Evolutionary conservation across 2,797 vertebrate genomes (phyloP).

Genomic region (Pagetopsis macropterus): DNA sequence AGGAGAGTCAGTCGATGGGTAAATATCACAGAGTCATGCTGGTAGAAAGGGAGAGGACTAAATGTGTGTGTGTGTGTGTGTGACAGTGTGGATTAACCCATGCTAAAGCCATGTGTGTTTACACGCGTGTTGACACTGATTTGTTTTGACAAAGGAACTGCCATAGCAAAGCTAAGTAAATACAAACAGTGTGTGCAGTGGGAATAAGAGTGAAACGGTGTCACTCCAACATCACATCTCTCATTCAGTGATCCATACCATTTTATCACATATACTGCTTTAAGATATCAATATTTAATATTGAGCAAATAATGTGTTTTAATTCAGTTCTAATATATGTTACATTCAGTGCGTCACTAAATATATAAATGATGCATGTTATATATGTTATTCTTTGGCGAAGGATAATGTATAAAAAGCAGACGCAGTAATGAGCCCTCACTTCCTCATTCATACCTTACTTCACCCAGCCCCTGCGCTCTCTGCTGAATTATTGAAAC

Average conservation of each 20-base stretch:
- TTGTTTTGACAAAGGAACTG: slow-evolving; percentile 74
- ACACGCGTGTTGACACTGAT: slow-evolving; percentile 69
- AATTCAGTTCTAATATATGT: slow-evolving; percentile 20
- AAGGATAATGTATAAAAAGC: slow-evolving; percentile 41
- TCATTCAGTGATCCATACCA: slow-evolving; percentile 4
- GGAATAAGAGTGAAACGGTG: slow-evolving; percentile 62
- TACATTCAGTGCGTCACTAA: neutral
- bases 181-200: slow-evolving; percentile 60
- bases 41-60: slow-evolving; percentile 2
- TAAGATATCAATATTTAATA: slow-evolving; percentile 59
- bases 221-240: slow-evolving; percentile 43
- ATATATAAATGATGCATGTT: slow-evolving; percentile 41
- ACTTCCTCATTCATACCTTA: slow-evolving; percentile 60
- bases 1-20: slow-evolving; percentile 27
- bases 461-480: slow-evolving; percentile 56
- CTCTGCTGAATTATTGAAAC: slow-evolving; percentile 82
- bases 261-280: slow-evolving; percentile 25
- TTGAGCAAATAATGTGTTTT: slow-evolving; percentile 46
- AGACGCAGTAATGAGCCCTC: slow-evolving; percentile 31
- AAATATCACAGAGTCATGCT: slow-evolving; percentile 15
- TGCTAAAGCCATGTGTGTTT: slow-evolving; percentile 66
- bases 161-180: slow-evolving; percentile 72
- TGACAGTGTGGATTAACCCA: slow-evolving; percentile 63
- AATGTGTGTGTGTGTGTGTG: slow-evolving; percentile 15
- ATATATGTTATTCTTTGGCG: slow-evolving; percentile 35